These are phyloP conservation scores for Suillia variegata DNA, from an alignment of 2,888 invertebrate genomes.

Conservation along the genomic window DNA sequence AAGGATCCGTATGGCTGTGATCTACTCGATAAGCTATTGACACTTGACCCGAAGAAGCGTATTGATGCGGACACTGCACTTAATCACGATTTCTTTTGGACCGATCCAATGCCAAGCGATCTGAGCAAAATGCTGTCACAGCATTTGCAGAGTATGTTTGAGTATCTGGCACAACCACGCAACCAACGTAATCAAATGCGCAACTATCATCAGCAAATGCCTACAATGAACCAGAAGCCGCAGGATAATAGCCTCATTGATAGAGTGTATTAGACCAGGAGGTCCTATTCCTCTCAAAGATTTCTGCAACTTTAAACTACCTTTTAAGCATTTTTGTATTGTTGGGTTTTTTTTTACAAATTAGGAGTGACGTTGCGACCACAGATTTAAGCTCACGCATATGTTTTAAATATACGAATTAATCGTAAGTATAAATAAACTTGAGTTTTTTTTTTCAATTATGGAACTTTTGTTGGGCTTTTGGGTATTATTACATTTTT, in stretches of 20 bases:
- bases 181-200: conserved; percentile 73
- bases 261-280: conserved; percentile 76
- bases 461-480: too few species aligned
- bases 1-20: conserved; percentile 93
- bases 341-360: too few species aligned
- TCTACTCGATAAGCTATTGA: conserved; percentile 87
- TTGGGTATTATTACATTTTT: too few species aligned
- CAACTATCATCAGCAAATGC: conserved; percentile 70
- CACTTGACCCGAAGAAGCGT: conserved; percentile 88
- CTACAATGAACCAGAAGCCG: conserved; percentile 64
- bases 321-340: too few species aligned
- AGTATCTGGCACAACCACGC: conserved; percentile 82
- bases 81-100: conserved; percentile 99
- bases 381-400: too few species aligned
- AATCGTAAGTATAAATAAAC: too few species aligned
- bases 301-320: too few species aligned
- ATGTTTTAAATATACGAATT: too few species aligned
- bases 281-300: too few species aligned
- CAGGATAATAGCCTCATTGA: conserved; percentile 86
- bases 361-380: too few species aligned
- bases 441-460: too few species aligned
- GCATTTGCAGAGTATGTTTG: conserved; percentile 92
- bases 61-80: conserved; percentile 90
- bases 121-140: conserved; percentile 90
- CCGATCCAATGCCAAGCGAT: conserved; percentile 94